Evolutionary conservation across 2,888 invertebrate species (phyloP), one percentile per base, ranked within the genome.

Genomic region (Onchidella celtica): DNA sequence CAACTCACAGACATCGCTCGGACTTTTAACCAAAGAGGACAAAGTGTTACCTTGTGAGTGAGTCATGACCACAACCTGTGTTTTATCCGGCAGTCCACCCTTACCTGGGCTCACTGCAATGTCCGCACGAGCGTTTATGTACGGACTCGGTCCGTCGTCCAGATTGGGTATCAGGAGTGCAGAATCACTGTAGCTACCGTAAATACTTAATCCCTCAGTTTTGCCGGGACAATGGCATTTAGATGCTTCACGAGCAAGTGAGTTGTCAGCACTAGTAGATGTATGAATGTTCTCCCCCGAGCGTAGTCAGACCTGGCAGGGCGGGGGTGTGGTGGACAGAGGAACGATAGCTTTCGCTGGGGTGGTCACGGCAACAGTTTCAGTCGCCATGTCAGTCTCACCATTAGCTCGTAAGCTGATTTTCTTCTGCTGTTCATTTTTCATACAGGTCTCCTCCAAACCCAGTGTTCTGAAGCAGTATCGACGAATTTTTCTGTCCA

Each of bases 401-500:
- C 81, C 78, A 57, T 85, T 86, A 61, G 84, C 82, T 65, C 79
- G 84, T 47, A 82, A 32, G 11, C 84, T 76, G 32, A 84, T 83
- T 1, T 81, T 81, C 36, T 84, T 84, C 69, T 85, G 85, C 34
- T 81, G 72, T 21, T 81, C 83, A n/a, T 85, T 84, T 24, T 83
- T 83, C 70, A 84, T 83, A 66, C 85, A 85, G 17, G 74, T 76
- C 14, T 82, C 84, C n/a, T 81, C 85, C 36, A 89, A 74, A 63
- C 88, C 86, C 24, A 91, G 83, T 17, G 87, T 88, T 68, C 89
- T 84, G 73, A 90, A 89, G 74, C 91, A 91, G n/a, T 89, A 88
- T 29, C 87, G 86, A 24, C 91, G 86, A 32, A 92, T 91, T 63
- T 90, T 89, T 68, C 88, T 87, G 82, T 92, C 92, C 92, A 92